A percentile compares a stretch with the other conserved stretches of the same genome.
Conservation (phyloP, 2,113 vertebrate species). For the Lagenorhynchus albirostris region DNA sequence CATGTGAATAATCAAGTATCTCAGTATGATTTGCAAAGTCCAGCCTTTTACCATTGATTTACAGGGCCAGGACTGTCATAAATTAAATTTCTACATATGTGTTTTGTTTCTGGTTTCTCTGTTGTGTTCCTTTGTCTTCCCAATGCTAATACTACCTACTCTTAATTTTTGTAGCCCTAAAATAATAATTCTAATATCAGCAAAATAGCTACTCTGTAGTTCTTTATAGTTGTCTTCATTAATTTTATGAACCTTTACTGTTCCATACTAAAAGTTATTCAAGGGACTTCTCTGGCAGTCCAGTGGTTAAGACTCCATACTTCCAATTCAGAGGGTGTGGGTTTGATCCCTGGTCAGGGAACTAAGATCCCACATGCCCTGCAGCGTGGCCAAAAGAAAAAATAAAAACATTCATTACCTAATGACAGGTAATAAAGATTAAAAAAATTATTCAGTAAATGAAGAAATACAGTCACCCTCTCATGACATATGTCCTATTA, state of each 20-base stretch:
- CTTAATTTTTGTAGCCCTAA: not conserved
- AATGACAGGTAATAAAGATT: too few species aligned
- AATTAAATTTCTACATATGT: not conserved
- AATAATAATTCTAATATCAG: not conserved
- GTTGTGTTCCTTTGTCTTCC: not conserved
- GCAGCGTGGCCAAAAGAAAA: too few species aligned
- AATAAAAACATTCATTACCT: too few species aligned
- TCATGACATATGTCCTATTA: not conserved
- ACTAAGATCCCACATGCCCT: too few species aligned
- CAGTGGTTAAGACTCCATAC: too few species aligned
- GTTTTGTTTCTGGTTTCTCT: not conserved
- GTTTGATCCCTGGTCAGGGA: too few species aligned
- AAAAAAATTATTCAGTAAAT: not conserved
- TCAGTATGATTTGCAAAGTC: not conserved
- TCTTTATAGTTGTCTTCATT: not conserved
- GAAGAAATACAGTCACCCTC: not conserved
- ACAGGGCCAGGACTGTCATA: not conserved
- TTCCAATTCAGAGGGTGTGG: too few species aligned
- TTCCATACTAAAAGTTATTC: not conserved
- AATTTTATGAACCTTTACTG: not conserved
- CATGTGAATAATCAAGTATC: not conserved
- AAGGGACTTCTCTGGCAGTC: too few species aligned
- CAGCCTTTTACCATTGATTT: not conserved
- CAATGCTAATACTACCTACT: not conserved
- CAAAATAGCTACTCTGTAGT: not conserved